Base-by-base conservation (phyloP, 2,888 invertebrate species). In the Dolichopus griseipennis region DNA sequence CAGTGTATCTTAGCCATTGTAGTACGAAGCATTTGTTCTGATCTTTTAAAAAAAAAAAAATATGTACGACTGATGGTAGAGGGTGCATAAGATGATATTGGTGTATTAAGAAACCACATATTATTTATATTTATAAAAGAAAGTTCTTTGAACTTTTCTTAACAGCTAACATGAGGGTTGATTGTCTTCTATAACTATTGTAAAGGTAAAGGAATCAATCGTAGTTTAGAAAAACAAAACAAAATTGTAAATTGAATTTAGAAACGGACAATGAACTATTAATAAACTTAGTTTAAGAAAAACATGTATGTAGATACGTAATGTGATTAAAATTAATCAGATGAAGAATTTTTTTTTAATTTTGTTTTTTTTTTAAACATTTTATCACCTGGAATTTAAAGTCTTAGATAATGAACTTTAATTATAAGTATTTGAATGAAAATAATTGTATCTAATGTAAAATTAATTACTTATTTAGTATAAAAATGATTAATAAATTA, bases 241-340 rank as follows among this genome's bases (percentile, higher is more conserved):
- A 27, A 27, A 27, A 27, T 7, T 6, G 1, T 52, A 15, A 52
- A 52, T 15, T 52, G 52, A 52, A 52, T 18, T 52, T 52, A 52
- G n/a, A 52, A 15, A 52, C 52, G 52, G 52, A 52, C 52, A 52
- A 52, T 52, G 52, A 52, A 52, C 52, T 52, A 18, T 52, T 52
- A 18, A 18, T 15, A 52, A 52, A 18, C 18, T 2, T 52, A 4
- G 9, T 52, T 18, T 2, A 52, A 52, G 6, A 6, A 52, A 52
- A 52, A 52, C 2, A 6, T 6, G 27, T 27, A 27, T 27, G 37
- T 37, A 9, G 8, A 52, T 18, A 18, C 9, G 15, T 1, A 52
- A 52, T 12, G n/a, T n/a, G 52, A 52, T 15, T n/a, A 52, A 52
- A 52, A 15, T 52, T 52, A 52, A 52, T 52, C 18, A 18, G 52